Evolutionary conservation across 2,797 vertebrate species (phyloP), one percentile per base, ranked within the genome.

Genomic region (Spinus pinus): DNA sequence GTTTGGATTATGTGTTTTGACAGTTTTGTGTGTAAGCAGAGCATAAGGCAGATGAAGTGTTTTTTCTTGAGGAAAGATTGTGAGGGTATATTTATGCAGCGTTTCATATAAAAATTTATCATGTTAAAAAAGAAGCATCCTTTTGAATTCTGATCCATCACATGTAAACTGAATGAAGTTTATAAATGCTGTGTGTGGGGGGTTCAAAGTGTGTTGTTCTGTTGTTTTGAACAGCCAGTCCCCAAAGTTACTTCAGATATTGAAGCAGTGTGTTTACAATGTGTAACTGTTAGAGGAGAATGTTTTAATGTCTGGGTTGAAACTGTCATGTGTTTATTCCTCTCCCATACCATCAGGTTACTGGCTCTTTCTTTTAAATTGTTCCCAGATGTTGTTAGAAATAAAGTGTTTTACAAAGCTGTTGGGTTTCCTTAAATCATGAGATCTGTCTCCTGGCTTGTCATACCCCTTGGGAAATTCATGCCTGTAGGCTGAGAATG

Each of bases 351-450:
- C 5, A 7, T 66, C 51, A 74, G 28, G 13, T 92, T 95, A 92
- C 57, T 94, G 87, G 11, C 15, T 81, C 17, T 56, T 69, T 66
- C 71, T 91, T 93, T 88, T 86, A 69, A 91, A 81, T 78, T 83
- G 39, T 85, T 92, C 80, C 72, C 65, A 92, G 72, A 61, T 88
- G 65, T 88, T 94, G 77, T 92, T 95, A 94, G 81, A 75, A 90
- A 69, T 74, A 15, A 85, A 94, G 41, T 39, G 17, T 81, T 92
- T 73, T 56, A 57, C 62, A 62, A 1, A 81, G 66, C 62, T 79
- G 61, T 88, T 95, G 69, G n/a, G 75, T 81, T 92, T 94, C 70
- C 86, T 88, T 88, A 93, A 90, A 70, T 82, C 78, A 56, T 3
- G 14, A 90, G 62, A 53, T 91, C 44, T 60, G 47, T 88, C 82